Evolutionary conservation across 1,140 invertebrate genomes (phyloP).

Genomic region (Tetragnatha versicolor): DNA sequence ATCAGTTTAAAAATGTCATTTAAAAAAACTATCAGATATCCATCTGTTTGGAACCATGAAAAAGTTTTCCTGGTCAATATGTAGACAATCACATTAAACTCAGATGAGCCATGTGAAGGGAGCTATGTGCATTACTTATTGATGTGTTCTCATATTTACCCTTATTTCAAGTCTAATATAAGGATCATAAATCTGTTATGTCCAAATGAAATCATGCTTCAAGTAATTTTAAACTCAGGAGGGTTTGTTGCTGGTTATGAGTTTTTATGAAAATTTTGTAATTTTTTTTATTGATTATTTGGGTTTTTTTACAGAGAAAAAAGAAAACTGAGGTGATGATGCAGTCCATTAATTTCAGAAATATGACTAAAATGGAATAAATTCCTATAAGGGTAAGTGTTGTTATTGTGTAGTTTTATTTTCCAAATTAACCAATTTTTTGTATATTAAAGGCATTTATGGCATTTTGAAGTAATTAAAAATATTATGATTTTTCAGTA

Average conservation of each 20-base stretch:
- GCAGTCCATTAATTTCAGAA: slow-evolving; percentile 13
- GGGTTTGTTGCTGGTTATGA: not conserved
- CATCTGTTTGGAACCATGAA: no score
- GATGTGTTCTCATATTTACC: not conserved
- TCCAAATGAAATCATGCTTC: not conserved
- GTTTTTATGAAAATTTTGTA: not conserved
- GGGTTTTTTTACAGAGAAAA: slow-evolving; percentile 1
- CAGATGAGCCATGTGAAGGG: no score
- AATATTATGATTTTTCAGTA: no score
- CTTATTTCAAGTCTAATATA: not conserved
- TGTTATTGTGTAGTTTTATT: no score
- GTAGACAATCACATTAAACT: no score
- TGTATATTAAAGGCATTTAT: no score
- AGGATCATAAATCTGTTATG: no score
- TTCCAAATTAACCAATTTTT: no score
- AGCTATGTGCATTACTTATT: not conserved
- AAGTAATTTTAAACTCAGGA: not conserved
- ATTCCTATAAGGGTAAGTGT: no score
- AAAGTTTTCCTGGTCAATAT: no score
- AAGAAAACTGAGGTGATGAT: slow-evolving; percentile 1
- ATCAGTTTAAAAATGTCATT: not conserved
- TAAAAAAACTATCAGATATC: no score
- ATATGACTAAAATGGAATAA: not conserved
- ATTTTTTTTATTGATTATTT: not conserved
- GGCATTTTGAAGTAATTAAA: no score